Percentiles rank a stretch among this genome's conserved stretches.
phyloP scores from a whole-genome alignment of 1,140 invertebrate species.

The Trachelipus rathkii region DNA sequence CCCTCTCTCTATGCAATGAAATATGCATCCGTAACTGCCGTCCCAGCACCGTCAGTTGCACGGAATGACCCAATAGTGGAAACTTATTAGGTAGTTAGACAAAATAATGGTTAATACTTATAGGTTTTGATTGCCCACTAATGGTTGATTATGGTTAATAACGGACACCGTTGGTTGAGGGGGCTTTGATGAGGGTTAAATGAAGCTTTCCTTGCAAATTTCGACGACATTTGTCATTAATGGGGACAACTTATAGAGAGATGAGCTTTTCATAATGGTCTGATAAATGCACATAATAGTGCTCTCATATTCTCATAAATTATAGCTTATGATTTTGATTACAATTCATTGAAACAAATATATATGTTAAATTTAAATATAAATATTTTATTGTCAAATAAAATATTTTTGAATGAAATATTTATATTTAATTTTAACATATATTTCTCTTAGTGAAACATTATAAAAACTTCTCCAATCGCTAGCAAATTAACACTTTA shows the following conservation, averaged over 20 bases:
- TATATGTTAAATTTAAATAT: too few species aligned
- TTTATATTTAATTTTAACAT: too few species aligned
- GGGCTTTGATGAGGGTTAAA: not conserved
- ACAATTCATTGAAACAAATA: too few species aligned
- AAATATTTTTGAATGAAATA: too few species aligned
- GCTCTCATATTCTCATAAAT: too few species aligned
- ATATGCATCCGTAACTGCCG: not conserved
- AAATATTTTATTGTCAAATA: too few species aligned
- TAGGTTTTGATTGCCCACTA: not conserved
- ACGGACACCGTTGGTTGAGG: not conserved
- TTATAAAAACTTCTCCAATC: too few species aligned
- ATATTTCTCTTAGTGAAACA: too few species aligned
- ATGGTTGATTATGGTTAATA: conserved; percentile 8
- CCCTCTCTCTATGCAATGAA: conserved; percentile 1
- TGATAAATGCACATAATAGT: too few species aligned
- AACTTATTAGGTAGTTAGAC: conserved; percentile 8
- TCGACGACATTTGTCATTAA: not conserved
- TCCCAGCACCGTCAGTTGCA: not conserved
- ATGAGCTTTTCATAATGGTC: too few species aligned
- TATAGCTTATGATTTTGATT: too few species aligned
- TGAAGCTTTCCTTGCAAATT: not conserved
- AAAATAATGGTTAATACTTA: not conserved
- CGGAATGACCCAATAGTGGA: not conserved
- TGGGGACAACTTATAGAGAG: not conserved
- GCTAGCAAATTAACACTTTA: too few species aligned